Evolutionary conservation across 2,888 invertebrate species (phyloP).

Genomic region (Loripinus fragilis): DNA sequence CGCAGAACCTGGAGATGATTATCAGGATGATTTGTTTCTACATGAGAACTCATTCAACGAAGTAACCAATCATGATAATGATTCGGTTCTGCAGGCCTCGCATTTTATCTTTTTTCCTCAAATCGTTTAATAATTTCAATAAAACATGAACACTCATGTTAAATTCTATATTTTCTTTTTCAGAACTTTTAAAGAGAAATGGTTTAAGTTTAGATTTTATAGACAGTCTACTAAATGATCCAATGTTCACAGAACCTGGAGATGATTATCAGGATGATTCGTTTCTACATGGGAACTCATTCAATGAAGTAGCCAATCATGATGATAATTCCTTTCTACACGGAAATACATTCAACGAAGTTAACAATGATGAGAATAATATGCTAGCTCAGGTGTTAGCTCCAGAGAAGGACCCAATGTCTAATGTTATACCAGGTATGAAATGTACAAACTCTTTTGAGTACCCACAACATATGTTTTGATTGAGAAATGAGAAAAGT

Average conservation of each 20-base stretch:
- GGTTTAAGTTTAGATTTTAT: too few relatives aligned
- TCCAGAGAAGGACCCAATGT: background rate
- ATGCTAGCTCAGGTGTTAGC: background rate
- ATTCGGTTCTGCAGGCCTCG: background rate
- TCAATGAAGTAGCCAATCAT: background rate
- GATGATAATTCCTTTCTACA: background rate
- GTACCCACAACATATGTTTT: too few relatives aligned
- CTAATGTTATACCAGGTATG: conserved; percentile 8
- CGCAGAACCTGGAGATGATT: background rate
- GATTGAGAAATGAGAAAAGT: too few relatives aligned
- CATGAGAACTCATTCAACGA: background rate
- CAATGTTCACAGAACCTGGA: background rate
- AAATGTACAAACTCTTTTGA: too few relatives aligned
- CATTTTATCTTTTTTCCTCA: too few relatives aligned
- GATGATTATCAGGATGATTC: background rate
- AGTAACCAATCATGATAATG: too few relatives aligned
- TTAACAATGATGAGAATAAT: background rate
- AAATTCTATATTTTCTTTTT: too few relatives aligned
- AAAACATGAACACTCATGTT: too few relatives aligned
- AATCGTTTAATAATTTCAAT: too few relatives aligned
- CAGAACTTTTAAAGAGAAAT: too few relatives aligned
- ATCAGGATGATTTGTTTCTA: background rate
- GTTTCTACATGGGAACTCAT: background rate
- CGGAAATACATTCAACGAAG: conserved; percentile 14
- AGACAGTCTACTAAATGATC: background rate